These are phyloP conservation scores for Ischnura elegans DNA, from an alignment of 2,888 invertebrate species.

Conservation along the genomic window DNA sequence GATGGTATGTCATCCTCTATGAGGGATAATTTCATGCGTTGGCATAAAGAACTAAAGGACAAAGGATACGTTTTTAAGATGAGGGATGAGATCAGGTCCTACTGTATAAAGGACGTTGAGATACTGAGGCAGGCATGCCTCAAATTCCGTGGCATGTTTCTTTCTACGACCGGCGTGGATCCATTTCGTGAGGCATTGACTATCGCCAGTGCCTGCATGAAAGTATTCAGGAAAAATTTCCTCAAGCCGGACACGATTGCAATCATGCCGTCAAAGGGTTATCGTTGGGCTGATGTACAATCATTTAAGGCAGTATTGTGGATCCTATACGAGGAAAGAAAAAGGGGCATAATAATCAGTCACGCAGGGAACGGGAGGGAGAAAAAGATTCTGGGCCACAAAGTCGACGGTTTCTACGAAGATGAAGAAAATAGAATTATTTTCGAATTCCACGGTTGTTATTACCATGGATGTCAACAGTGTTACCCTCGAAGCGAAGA, in stretches of 20 bases:
- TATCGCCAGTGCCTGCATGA: slow-evolving; percentile 68
- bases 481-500: not conserved
- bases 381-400: slow-evolving; percentile 67
- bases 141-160: not conserved
- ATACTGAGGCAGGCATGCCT: slow-evolving; percentile 16
- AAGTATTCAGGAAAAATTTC: slow-evolving; percentile 66
- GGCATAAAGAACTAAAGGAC: not conserved
- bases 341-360: not conserved
- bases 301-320: slow-evolving; percentile 36
- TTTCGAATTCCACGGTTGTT: not conserved
- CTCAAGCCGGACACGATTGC: slow-evolving; percentile 64
- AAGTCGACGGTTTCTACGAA: not conserved
- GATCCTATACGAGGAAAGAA: slow-evolving; percentile 17
- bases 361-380: slow-evolving; percentile 69
- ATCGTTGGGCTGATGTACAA: slow-evolving; percentile 49
- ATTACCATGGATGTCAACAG: not conserved
- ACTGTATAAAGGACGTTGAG: slow-evolving; percentile 21
- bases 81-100: not conserved
- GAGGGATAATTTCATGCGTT: not conserved
- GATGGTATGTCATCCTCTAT: not conserved
- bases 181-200: slow-evolving; percentile 68
- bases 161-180: slow-evolving; percentile 13
- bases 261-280: slow-evolving; percentile 68
- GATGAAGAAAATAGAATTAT: not conserved
- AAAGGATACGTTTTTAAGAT: not conserved